Conservation (phyloP, 2,113 vertebrate genomes). For the Gopherus evgoodei region DNA sequence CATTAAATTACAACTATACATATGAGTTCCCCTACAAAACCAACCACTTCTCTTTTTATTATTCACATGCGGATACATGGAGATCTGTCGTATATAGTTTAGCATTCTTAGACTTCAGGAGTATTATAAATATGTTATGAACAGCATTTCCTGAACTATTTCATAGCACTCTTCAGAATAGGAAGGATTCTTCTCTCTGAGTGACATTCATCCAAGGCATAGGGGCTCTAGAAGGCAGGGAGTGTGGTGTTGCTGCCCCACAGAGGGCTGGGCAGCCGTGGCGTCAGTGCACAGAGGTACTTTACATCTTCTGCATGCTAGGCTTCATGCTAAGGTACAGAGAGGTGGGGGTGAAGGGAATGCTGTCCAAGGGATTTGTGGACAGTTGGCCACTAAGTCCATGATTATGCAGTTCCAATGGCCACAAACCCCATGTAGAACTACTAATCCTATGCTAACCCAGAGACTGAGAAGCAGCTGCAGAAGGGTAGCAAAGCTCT, state of each 20-base stretch:
- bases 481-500: background rate
- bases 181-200: rapidly evolving
- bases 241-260: background rate
- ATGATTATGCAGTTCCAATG: background rate
- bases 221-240: background rate
- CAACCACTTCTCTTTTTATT: conserved; percentile 13
- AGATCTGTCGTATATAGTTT: background rate
- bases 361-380: background rate
- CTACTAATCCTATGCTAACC: background rate
- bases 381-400: background rate
- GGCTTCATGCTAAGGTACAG: background rate
- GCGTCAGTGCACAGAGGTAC: background rate
- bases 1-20: background rate
- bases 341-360: rapidly evolving
- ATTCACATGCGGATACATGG: background rate
- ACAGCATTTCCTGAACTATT: background rate
- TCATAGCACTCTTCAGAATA: rapidly evolving
- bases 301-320: background rate
- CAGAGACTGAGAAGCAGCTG: background rate
- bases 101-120: background rate
- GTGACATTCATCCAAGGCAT: background rate
- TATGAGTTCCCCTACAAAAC: conserved; percentile 29
- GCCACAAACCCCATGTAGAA: background rate
- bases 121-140: background rate
- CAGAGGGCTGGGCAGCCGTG: background rate